Evolutionary conservation across 2,888 invertebrate genomes (phyloP).

Genomic region (Villa cingulata): DNA sequence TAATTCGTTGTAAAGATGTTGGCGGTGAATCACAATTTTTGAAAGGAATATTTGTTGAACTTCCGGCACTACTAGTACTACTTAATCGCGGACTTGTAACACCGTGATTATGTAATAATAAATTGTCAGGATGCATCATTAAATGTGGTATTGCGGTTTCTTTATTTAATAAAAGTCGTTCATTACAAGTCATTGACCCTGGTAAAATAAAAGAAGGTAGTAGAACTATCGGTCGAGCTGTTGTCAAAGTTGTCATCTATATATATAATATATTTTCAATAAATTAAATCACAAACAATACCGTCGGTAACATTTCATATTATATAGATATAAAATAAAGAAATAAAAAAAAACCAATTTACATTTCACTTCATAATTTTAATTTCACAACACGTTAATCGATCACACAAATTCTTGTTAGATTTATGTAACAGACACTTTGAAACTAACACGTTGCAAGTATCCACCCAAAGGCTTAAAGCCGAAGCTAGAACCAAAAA

Average conservation of each 20-base stretch:
- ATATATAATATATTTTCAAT: too few relatives aligned
- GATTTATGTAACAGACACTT: too few relatives aligned
- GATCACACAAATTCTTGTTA: too few relatives aligned
- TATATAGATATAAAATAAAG: too few relatives aligned
- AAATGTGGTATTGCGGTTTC: conserved; percentile 1
- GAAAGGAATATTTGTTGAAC: neutral
- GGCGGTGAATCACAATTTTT: neutral
- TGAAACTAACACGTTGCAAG: too few relatives aligned
- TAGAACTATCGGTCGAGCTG: conserved; percentile 15
- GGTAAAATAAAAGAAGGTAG: conserved; percentile 11
- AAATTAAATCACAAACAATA: neutral
- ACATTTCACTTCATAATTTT: too few relatives aligned
- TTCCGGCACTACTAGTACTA: conserved; percentile 6
- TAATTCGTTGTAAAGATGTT: neutral
- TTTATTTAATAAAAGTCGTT: conserved; percentile 7
- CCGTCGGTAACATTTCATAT: neutral
- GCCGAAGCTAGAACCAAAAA: neutral
- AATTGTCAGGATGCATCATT: conserved; percentile 32
- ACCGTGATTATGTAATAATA: conserved; percentile 28
- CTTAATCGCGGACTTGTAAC: conserved; percentile 27
- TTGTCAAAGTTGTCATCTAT: conserved; percentile 20
- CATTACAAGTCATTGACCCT: conserved; percentile 11
- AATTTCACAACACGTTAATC: neutral
- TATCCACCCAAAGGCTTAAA: too few relatives aligned
- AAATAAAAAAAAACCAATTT: too few relatives aligned